Evolutionary conservation across 2,888 invertebrate species (phyloP), one percentile per base, ranked within the genome.

Genomic region (Steinernema carpocapsae): DNA sequence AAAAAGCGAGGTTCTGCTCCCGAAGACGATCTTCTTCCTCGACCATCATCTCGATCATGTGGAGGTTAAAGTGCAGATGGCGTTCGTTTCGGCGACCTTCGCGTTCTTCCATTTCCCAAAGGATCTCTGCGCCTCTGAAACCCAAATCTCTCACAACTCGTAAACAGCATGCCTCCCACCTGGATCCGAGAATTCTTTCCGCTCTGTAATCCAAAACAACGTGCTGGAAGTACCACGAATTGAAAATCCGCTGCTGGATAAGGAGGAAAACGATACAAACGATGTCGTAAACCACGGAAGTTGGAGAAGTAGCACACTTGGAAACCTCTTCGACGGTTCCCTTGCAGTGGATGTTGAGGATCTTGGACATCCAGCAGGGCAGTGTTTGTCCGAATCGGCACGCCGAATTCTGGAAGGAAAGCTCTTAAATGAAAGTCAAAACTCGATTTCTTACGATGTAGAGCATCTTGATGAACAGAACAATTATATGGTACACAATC

Each of bases 141-240:
- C 59, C 24, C 2, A 3, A 2, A 42, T 24, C 29, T n/a, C n/a
- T n/a, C n/a, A n/a, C n/a, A n/a, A n/a, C n/a, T n/a, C n/a, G n/a
- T n/a, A n/a, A n/a, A n/a, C n/a, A n/a, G n/a, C n/a, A n/a, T n/a
- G n/a, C n/a, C n/a, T n/a, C n/a, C n/a, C n/a, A 93, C 93, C 94
- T 92, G 1, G 95, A 95, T 0, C 96, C 94, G 32, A 97, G 90
- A 78, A 94, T 92, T 32, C 94, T 93, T 87, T 95, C 94, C 0
- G 96, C 95, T 89, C 94, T 94, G 45, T 94, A 93, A 88, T 97
- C 96, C 87, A 93, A 93, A 14, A 97, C 93, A 78, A 97, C 93
- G 88, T 96, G 94, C 87, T 94, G 93, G 90, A 97, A 97, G 89
- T 96, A 95, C 88, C 94, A 94, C 83, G 94, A 95, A 85, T 93